Evolutionary conservation across 2,797 vertebrate species (phyloP), one percentile per base, ranked within the genome.

Genomic region (Fundulus diaphanus): DNA sequence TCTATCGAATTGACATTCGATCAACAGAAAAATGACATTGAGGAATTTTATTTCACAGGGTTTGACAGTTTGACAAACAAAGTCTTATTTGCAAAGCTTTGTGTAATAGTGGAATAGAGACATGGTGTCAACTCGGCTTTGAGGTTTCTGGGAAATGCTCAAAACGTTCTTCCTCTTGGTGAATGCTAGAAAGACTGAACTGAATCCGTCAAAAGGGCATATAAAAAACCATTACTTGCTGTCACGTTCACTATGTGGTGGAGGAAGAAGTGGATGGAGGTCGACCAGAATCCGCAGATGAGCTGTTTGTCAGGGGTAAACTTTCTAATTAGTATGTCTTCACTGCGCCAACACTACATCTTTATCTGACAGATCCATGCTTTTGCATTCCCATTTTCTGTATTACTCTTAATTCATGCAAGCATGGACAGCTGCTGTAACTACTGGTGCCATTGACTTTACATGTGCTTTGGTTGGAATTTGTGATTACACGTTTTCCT

Each of bases 1-100:
- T 88, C 71, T 84, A 70, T 75, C 54, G 83, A 85, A 90, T 12
- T 85, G 79, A 81, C 74, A 68, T 78, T 80, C 80, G 35, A 68
- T 75, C 44, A 73, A 35, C 69, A 68, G 48, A 83, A 72, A 83
- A 78, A 74, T 72, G 59, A 63, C 70, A 40, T 51, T 51, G 76
- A 66, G 70, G 78, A 74, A 82, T 82, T 85, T 83, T 37, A 37
- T 24, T 63, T 63, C 79, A 76, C 90, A 1, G 70, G 12, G 40
- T 79, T 1, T 27, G 85, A 82, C 82, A 80, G 73, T 70, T 27
- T 1, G 56, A 78, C 70, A 15, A 51, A 65, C 42, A 33, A 49
- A 40, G 70, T 12, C 61, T 52, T 82, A 51, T 22, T 33, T 77
- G 35, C 46, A 29, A n/a, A 49, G 29, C 24, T 71, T 48, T 46